Base-by-base conservation (phyloP, 2,113 vertebrate genomes). In the Corvus hawaiiensis region DNA sequence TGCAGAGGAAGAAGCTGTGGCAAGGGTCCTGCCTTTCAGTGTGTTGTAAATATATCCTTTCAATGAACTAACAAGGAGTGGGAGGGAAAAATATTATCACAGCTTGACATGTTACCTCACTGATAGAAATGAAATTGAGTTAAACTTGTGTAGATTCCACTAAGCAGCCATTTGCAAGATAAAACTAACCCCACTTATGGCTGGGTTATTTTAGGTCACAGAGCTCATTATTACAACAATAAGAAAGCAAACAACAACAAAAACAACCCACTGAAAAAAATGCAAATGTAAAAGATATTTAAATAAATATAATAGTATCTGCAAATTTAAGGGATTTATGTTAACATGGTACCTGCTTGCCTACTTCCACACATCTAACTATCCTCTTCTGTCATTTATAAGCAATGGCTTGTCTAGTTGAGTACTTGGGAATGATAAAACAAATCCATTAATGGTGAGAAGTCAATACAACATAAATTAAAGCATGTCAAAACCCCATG, bases 381-480 rank as follows among this genome's bases (percentile, higher is more conserved):
- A 30, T 13, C 9, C 30, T 20, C 1, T 73, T 76, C 51, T 69
- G 71, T 83, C 37, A 64, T 8, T 80, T 83, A 49, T 73, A 83
- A 80, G 24, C 75, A 83, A 58, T 77, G 32, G 23, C n/a, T 92
- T 69, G 46, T 82, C 74, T 61, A 61, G 23, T 54, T 82, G 74
- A 56, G 32, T 35, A 73, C 44, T 82, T 79, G 66, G 66, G 71
- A 92, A 92, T 94, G 51, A 94, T 58, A 94, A 91, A 94, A 71
- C 32, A 85, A 94, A 93, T 66, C 41, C 81, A 79, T 83, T 91
- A 85, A 90, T 85, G n/a, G 32, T 52, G 37, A 76, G 49, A 92
- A 86, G 85, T 88, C 85, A 86, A 91, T 69, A 74, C 17, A 66
- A 79, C 51, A 35, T 76, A 92, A 93, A 91, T 75, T 93, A 87